Conservation (phyloP, 2,113 vertebrate genomes). For the Chionodraco myersi region DNA sequence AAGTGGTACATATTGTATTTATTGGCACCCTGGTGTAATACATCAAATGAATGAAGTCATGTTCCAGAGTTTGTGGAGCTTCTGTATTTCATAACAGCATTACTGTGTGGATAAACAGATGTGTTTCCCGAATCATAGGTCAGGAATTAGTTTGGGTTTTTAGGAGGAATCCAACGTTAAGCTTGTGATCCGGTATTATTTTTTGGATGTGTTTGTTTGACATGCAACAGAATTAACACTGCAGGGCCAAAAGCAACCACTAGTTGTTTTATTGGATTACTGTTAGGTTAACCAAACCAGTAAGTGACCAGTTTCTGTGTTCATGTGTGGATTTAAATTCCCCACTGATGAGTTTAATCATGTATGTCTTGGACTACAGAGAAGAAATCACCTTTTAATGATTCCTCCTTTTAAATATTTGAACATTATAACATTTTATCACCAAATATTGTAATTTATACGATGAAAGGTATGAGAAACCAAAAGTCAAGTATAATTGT, state of each 20-base stretch:
- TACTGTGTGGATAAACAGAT: constrained; percentile 36
- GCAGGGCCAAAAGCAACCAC: constrained; percentile 27
- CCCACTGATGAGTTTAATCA: not conserved
- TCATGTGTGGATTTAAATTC: not conserved
- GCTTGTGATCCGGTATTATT: constrained; percentile 63
- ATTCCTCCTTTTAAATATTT: too few species aligned
- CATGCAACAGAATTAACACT: constrained; percentile 34
- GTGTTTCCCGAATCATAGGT: constrained; percentile 42
- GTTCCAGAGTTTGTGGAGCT: constrained; percentile 3
- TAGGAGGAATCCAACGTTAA: constrained; percentile 48
- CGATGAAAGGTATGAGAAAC: too few species aligned
- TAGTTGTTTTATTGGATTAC: constrained; percentile 6
- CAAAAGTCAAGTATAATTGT: too few species aligned
- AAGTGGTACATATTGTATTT: not conserved
- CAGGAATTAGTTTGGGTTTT: constrained; percentile 51
- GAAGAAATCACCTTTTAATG: too few species aligned
- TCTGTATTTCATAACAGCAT: constrained; percentile 51
- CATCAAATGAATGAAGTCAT: not conserved
- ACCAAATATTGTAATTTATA: too few species aligned
- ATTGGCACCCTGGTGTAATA: not conserved
- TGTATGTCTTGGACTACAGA: not conserved
- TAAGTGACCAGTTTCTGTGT: constrained; percentile 4
- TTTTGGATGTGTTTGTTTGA: constrained; percentile 50
- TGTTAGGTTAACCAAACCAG: not conserved
- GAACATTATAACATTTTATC: too few species aligned